Conservation (phyloP, 2,797 vertebrate genomes). For the Lagorchestes hirsutus region DNA sequence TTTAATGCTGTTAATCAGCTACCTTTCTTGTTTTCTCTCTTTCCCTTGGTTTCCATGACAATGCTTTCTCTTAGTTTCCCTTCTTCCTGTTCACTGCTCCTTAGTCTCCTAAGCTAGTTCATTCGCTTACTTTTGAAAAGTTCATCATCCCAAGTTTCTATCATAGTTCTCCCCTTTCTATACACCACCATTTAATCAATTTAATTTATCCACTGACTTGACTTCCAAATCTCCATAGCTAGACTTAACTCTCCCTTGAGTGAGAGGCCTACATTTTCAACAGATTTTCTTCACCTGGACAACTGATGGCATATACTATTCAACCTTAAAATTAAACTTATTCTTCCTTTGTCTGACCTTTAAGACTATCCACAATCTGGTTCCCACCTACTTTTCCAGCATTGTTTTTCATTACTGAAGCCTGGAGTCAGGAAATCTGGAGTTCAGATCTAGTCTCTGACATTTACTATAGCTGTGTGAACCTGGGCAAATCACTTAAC, state of each 20-base stretch:
- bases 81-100: background rate
- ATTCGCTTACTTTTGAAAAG: background rate
- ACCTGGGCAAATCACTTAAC: background rate
- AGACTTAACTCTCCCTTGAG: background rate
- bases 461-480: background rate
- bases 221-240: background rate
- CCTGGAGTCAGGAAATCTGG: background rate
- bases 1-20: background rate
- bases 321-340: background rate
- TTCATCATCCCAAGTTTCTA: background rate
- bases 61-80: background rate
- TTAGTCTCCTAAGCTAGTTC: background rate
- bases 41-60: background rate
- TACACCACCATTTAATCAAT: background rate
- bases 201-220: background rate
- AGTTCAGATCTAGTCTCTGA: background rate
- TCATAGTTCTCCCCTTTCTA: background rate
- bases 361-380: background rate
- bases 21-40: background rate
- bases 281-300: background rate
- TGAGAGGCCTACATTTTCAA: background rate
- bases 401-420: background rate
- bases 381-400: background rate
- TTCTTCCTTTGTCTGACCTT: background rate
- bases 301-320: background rate